Base-by-base conservation (phyloP, 2,888 invertebrate species). In the Hydriomena furcata region DNA sequence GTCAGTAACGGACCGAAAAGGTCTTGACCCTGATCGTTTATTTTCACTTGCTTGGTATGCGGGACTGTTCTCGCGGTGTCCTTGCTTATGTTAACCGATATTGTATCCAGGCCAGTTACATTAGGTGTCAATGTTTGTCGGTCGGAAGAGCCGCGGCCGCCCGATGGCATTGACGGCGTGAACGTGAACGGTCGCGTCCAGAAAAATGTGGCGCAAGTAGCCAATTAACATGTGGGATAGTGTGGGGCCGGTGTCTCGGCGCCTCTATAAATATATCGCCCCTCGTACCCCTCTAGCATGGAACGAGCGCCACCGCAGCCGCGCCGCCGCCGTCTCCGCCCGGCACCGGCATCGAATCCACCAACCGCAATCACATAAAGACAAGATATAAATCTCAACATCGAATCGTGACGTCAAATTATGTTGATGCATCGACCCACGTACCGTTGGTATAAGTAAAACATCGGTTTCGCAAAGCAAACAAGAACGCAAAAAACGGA, bases 51-150 rank as follows among this genome's bases (percentile, higher is more conserved):
- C 50, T 49, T 58, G 63, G 59, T 62, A 61, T 53, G 55, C 58
- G 58, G 52, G 53, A 52, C 61, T 53, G 53, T 42, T 53, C 47
- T 51, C 45, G 56, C 54, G 45, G 68, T 62, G 74, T 68, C 76
- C 72, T 79, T 74, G 74, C 68, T 76, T 71, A 72, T 65, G 70
- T 70, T 76, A 79, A 73, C 67, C 69, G 61, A 62, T 66, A 60
- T 60, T 60, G 68, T 71, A 80, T 73, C 72, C 83, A 76, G 79
- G 82, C 73, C 80, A 81, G 81, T 82, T 77, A 82, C 73, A 80
- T 78, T 17, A 81, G 80, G 79, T 86, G 88, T 88, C 87, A 86
- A 85, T 87, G 87, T 87, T 82, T 84, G 75, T 84, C 80, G 81
- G 83, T 81, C 82, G 81, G 75, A 74, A 75, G 68, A 60, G 59